Conservation (phyloP, 2,888 invertebrate species). For the Galerucella pusilla region DNA sequence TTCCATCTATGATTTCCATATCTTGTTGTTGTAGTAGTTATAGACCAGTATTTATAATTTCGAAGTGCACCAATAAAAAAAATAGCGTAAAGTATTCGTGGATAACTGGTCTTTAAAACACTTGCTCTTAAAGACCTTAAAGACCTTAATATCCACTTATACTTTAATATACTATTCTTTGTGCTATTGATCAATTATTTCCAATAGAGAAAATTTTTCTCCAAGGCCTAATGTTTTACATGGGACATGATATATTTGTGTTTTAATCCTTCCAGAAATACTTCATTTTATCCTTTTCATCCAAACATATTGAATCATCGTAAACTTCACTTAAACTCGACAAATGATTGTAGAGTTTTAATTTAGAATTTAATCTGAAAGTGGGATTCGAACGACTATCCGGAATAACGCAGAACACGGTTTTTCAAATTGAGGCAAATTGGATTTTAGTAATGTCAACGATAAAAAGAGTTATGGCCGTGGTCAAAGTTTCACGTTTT, state of each 20-base stretch:
- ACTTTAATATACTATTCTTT: no score
- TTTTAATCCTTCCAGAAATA: background rate
- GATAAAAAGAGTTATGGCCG: slow-evolving; percentile 43
- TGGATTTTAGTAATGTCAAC: slow-evolving; percentile 43
- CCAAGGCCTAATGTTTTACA: background rate
- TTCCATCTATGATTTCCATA: no score
- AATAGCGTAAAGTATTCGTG: no score
- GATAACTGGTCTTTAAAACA: no score
- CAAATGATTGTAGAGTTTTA: slow-evolving; percentile 26
- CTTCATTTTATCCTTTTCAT: background rate
- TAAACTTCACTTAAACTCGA: slow-evolving; percentile 12
- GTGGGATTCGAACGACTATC: slow-evolving; percentile 31
- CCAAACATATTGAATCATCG: background rate
- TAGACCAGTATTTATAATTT: no score
- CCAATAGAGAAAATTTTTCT: background rate
- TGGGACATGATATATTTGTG: background rate
- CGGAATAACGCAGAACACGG: slow-evolving; percentile 27
- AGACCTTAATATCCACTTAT: no score
- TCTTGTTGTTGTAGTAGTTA: no score
- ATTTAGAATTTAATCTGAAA: slow-evolving; percentile 36
- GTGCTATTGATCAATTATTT: background rate
- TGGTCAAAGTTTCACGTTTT: slow-evolving; percentile 32
- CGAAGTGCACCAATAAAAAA: no score
- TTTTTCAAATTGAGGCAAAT: slow-evolving; percentile 38
- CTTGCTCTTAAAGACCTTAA: no score